Conservation (phyloP, 2,888 invertebrate species). For the Agonopterix heracliana region DNA sequence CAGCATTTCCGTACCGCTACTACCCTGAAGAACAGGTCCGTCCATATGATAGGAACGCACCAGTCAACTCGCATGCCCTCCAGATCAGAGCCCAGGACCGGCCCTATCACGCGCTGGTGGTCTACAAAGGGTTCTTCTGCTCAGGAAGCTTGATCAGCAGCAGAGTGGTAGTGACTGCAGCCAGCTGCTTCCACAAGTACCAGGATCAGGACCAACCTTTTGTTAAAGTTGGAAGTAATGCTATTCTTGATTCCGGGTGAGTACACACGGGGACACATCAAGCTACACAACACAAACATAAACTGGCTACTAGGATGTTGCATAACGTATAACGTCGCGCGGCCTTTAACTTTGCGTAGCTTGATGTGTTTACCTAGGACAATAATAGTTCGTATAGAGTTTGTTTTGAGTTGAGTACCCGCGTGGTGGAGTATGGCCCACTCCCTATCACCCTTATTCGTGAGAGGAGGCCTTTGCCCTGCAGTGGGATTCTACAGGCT, state of each 20-base stretch:
- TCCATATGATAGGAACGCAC: neutral
- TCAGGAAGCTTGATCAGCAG: slow-evolving; percentile 51
- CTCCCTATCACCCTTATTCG: no score
- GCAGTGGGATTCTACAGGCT: no score
- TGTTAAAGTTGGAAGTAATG: slow-evolving; percentile 45
- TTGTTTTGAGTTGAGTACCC: no score
- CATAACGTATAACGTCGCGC: no score
- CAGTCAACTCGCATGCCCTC: neutral
- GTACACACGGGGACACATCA: slow-evolving; percentile 1
- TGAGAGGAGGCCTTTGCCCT: no score
- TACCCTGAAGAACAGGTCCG: neutral
- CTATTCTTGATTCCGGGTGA: slow-evolving; percentile 15
- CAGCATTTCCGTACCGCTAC: neutral
- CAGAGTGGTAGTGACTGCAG: slow-evolving; percentile 44
- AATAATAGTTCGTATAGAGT: no score
- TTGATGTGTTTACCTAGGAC: no score
- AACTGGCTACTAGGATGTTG: no score
- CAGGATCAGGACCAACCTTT: slow-evolving; percentile 15
- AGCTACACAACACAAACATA: no score
- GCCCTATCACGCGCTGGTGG: slow-evolving; percentile 49
- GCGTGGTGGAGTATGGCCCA: no score
- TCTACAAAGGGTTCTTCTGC: slow-evolving; percentile 43
- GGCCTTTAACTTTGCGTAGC: no score
- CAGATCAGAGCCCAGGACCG: slow-evolving; percentile 28
- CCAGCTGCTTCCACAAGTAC: slow-evolving; percentile 37